These are phyloP conservation scores for Stramonita haemastoma DNA, from an alignment of 2,888 invertebrate genomes.

Conservation along the genomic window DNA sequence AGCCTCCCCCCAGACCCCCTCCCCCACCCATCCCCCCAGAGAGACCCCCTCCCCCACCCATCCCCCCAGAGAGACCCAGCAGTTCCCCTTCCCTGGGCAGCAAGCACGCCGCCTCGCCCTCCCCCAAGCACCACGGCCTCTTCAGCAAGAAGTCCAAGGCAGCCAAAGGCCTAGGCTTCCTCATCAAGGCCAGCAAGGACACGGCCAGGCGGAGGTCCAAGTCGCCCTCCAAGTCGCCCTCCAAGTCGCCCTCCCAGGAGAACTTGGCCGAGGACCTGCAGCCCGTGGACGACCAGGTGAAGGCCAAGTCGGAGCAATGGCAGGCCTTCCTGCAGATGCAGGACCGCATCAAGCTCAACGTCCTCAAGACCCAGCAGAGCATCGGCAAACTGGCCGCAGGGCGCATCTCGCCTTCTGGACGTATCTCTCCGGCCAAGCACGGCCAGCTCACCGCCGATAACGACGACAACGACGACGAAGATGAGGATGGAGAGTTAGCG, in stretches of 20 bases:
- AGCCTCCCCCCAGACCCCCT: background rate
- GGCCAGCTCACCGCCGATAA: constrained; percentile 20
- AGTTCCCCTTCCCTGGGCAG: background rate
- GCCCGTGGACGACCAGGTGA: constrained; percentile 61
- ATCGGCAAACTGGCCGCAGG: constrained; percentile 86
- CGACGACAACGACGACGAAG: background rate
- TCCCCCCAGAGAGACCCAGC: constrained; percentile 35
- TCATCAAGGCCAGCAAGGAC: constrained; percentile 53
- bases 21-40: background rate
- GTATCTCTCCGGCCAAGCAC: constrained; percentile 51
- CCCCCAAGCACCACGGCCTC: constrained; percentile 42
- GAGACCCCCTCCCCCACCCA: background rate
- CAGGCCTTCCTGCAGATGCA: constrained; percentile 93
- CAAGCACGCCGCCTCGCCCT: constrained; percentile 38
- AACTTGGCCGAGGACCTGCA: constrained; percentile 59
- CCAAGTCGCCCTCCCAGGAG: constrained; percentile 65
- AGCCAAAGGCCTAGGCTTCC: constrained; percentile 53
- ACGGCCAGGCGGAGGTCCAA: constrained; percentile 60
- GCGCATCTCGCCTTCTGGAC: constrained; percentile 52
- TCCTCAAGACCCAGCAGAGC: constrained; percentile 93
- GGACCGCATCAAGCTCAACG: constrained; percentile 91
- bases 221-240: constrained; percentile 64
- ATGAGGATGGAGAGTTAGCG: constrained; percentile 14
- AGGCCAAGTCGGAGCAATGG: constrained; percentile 76
- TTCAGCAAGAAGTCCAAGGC: constrained; percentile 59